A percentile compares a stretch with the other conserved stretches of the same genome.
These are phyloP conservation scores for Naso thynnoides DNA, from an alignment of 2,797 vertebrate species.

Conservation along the genomic window DNA sequence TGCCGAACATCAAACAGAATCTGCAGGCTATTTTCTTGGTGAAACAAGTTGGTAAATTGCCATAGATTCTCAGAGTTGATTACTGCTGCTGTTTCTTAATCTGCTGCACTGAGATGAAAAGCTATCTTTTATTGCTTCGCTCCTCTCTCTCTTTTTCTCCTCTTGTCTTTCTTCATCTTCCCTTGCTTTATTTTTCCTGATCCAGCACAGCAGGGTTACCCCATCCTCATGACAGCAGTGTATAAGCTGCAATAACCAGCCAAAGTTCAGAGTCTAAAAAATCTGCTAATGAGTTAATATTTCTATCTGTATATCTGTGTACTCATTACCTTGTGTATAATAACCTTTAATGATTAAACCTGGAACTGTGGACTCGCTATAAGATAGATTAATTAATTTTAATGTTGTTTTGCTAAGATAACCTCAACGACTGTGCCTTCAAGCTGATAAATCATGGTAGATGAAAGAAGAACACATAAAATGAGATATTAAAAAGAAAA, in stretches of 20 bases:
- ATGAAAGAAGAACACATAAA: neutral
- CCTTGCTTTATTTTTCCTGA: constrained; percentile 10
- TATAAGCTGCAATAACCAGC: constrained; percentile 4
- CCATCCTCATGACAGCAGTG: constrained; percentile 1
- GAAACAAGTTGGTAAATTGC: constrained; percentile 44
- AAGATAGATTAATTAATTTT: neutral
- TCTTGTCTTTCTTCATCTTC: neutral
- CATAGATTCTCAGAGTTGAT: constrained; percentile 41
- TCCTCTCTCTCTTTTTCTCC: neutral
- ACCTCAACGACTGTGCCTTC: neutral
- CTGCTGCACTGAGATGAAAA: constrained; percentile 29
- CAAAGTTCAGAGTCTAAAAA: constrained; percentile 6
- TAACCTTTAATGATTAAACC: neutral
- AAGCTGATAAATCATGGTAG: neutral
- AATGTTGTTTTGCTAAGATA: neutral
- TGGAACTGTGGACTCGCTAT: neutral
- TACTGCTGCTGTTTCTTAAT: constrained; percentile 38
- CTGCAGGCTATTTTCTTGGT: constrained; percentile 42
- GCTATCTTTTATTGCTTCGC: constrained; percentile 16
- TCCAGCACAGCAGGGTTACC: constrained; percentile 11
- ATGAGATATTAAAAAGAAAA: neutral
- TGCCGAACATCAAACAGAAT: constrained; percentile 34
- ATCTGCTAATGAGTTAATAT: neutral
- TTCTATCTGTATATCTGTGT: neutral
- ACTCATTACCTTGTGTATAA: neutral